phyloP scores from a whole-genome alignment of 2,113 vertebrate species.

The Archilochus colubris region DNA sequence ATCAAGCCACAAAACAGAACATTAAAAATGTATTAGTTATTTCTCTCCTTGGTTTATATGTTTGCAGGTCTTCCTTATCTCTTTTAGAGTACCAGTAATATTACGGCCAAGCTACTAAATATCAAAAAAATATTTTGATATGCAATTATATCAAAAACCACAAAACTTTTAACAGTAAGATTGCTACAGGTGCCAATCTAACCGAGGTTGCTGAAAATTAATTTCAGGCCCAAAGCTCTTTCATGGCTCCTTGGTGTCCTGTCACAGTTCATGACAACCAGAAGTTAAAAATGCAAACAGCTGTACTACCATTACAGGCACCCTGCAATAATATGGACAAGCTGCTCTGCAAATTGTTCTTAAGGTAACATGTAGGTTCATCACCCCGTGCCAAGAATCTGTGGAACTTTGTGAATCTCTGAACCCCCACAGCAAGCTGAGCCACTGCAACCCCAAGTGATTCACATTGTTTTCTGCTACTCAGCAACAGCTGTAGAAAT shows the following conservation, averaged over 20 bases:
- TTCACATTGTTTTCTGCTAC: conserved; percentile 51
- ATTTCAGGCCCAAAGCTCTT: background rate
- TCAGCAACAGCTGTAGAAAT: conserved; percentile 75
- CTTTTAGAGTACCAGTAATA: background rate
- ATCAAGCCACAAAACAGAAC: background rate
- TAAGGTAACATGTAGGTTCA: background rate
- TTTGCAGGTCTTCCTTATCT: background rate
- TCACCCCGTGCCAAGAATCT: background rate
- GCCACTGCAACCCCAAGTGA: conserved; percentile 6
- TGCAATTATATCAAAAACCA: background rate
- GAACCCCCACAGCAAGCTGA: conserved; percentile 2
- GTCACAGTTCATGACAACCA: conserved; percentile 13
- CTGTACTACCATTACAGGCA: background rate
- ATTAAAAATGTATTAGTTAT: background rate
- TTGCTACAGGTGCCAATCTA: rapidly evolving
- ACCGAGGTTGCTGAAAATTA: background rate
- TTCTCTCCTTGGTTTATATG: background rate
- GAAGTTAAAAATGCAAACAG: conserved; percentile 31
- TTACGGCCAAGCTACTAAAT: background rate
- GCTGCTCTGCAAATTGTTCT: background rate
- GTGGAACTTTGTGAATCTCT: background rate
- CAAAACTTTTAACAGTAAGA: background rate
- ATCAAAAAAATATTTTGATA: background rate
- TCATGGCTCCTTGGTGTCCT: background rate
- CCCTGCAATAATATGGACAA: background rate